phyloP scores from a whole-genome alignment of 37 sponge, comb jelly and placozoan genomes.

The Spongia lamella region DNA sequence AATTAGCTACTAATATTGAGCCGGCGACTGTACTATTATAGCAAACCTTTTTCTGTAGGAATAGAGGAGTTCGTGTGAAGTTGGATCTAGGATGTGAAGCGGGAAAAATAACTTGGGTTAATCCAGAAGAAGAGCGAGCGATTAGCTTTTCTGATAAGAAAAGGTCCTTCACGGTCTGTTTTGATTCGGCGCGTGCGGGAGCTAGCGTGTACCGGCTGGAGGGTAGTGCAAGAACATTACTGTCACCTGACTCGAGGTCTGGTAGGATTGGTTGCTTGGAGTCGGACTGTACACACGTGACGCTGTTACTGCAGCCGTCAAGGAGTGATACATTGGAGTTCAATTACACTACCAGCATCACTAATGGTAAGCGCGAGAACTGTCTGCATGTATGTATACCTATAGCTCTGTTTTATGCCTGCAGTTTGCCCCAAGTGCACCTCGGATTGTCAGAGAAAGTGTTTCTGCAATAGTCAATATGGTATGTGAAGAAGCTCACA shows the following conservation, averaged over 20 bases:
- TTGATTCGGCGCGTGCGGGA: background rate
- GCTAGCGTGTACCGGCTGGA: slow-evolving; percentile 17
- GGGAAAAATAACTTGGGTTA: slow-evolving; percentile 4
- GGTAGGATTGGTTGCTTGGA: slow-evolving; percentile 23
- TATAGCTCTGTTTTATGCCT: background rate
- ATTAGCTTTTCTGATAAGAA: slow-evolving; percentile 3
- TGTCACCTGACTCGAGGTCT: background rate
- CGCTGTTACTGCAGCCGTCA: slow-evolving; percentile 6
- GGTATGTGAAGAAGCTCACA: slow-evolving; percentile 3
- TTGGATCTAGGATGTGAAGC: background rate
- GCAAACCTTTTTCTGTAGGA: too few species aligned
- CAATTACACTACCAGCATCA: background rate
- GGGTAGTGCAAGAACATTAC: slow-evolving; percentile 2
- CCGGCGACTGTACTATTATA: too few species aligned
- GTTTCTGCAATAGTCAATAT: slow-evolving; percentile 24
- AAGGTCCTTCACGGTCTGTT: slow-evolving; percentile 3
- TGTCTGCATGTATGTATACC: too few species aligned
- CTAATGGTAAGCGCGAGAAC: slow-evolving; percentile 5
- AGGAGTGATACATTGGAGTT: background rate
- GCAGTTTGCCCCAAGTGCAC: slow-evolving; percentile 27
- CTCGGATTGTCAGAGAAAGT: slow-evolving; percentile 13
- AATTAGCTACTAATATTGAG: too few species aligned
- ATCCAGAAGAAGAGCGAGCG: background rate
- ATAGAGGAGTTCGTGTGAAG: too few species aligned
- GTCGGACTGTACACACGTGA: slow-evolving; percentile 29